Percentiles rank a stretch among this genome's conserved stretches.
phyloP scores from a whole-genome alignment of 64 coral and sea anemone species.

The Dendronephthya gigantea region DNA sequence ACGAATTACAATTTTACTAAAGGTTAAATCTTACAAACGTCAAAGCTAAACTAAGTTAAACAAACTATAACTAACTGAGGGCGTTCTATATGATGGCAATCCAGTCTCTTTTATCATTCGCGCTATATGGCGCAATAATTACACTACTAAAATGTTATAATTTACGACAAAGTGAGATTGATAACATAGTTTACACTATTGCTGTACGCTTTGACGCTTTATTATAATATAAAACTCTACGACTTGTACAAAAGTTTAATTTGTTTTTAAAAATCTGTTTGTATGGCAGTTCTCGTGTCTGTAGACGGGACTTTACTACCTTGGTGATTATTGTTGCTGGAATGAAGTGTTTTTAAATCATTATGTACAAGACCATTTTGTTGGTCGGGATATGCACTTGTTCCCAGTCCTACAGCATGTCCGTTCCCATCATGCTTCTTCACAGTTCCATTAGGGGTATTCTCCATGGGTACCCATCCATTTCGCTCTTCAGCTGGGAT shows the following conservation, averaged over 20 bases:
- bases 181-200: too few species aligned
- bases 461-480: not conserved
- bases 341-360: not conserved
- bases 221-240: too few species aligned
- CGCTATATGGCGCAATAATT: too few species aligned
- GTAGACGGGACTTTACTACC: not conserved
- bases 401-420: not conserved
- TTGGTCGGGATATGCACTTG: not conserved
- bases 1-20: too few species aligned
- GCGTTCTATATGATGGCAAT: too few species aligned
- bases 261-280: conserved; percentile 5
- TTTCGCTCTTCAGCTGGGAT: not conserved
- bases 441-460: not conserved
- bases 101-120: too few species aligned
- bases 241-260: too few species aligned
- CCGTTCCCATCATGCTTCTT: not conserved
- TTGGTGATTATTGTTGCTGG: not conserved
- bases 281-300: not conserved
- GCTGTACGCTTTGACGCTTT: too few species aligned
- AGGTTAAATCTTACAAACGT: not conserved
- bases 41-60: too few species aligned
- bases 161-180: too few species aligned
- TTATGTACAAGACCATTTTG: conserved; percentile 5
- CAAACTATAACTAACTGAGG: too few species aligned
- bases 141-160: too few species aligned